A percentile compares a stretch with the other conserved stretches of the same genome.
phyloP scores from a whole-genome alignment of 2,113 vertebrate genomes.

The Gavia stellata region DNA sequence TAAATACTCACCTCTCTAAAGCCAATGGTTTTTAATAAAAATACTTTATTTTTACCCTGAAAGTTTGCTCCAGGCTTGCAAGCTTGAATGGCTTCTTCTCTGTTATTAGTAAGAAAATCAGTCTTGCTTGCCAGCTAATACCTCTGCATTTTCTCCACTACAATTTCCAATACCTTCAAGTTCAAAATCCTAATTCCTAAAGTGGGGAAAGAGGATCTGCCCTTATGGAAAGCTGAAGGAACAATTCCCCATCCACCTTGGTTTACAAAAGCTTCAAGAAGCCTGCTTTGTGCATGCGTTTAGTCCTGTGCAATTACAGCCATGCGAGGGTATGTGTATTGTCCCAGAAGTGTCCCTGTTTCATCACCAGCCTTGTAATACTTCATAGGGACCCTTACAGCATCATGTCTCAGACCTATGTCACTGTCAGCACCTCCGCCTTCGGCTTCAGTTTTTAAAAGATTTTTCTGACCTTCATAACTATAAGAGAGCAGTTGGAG shows the following conservation, averaged over 20 bases:
- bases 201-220: background rate
- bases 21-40: background rate
- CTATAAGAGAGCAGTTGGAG: background rate
- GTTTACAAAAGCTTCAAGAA: background rate
- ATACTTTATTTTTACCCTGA: background rate
- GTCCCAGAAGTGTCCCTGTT: background rate
- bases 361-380: background rate
- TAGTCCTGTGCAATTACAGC: background rate
- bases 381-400: background rate
- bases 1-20: background rate
- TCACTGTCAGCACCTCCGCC: background rate
- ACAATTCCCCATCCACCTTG: background rate
- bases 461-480: background rate
- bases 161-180: background rate
- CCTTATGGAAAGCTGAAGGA: background rate
- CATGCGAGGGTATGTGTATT: fast-evolving
- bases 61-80: background rate
- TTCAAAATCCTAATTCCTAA: background rate
- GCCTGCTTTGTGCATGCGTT: background rate
- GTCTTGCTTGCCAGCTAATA: background rate
- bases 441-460: background rate
- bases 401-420: background rate
- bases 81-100: background rate
- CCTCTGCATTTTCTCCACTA: background rate
- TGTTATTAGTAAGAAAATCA: background rate